phyloP scores from a whole-genome alignment of 2,888 invertebrate species.

The Drosophila phalerata region DNA sequence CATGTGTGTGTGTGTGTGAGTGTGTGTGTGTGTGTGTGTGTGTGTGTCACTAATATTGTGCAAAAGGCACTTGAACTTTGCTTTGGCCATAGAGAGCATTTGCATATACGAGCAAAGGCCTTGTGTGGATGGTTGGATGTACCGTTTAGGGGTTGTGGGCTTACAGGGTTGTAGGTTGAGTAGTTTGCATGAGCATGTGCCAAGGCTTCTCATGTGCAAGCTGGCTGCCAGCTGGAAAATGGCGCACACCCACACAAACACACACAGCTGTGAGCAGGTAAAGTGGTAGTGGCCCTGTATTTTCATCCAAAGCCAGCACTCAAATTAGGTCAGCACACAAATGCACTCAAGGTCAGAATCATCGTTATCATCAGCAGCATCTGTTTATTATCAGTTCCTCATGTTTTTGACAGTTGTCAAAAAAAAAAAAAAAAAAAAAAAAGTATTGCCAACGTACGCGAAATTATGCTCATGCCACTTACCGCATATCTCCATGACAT shows the following conservation, averaged over 20 bases:
- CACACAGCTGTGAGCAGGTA: slow-evolving; percentile 28
- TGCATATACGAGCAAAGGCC: slow-evolving; percentile 44
- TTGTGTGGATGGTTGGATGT: slow-evolving; percentile 24
- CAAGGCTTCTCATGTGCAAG: slow-evolving; percentile 47
- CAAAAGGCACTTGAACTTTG: slow-evolving; percentile 76
- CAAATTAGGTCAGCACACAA: slow-evolving; percentile 62
- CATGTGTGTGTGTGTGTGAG: slow-evolving; percentile 12
- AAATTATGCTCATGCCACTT: slow-evolving; percentile 52
- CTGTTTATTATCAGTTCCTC: slow-evolving; percentile 14
- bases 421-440: background rate
- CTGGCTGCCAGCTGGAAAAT: slow-evolving; percentile 50
- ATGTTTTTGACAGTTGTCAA: slow-evolving; percentile 50
- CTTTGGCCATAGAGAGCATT: slow-evolving; percentile 44
- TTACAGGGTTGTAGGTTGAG: slow-evolving; percentile 19
- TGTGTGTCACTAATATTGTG: slow-evolving; percentile 45
- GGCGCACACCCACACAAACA: slow-evolving; percentile 38
- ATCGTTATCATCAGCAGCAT: slow-evolving; percentile 20
- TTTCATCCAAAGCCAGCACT: slow-evolving; percentile 19
- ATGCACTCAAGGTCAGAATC: slow-evolving; percentile 61
- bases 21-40: slow-evolving; percentile 12
- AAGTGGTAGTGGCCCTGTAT: slow-evolving; percentile 40
- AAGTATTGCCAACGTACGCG: slow-evolving; percentile 25
- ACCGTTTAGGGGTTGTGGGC: background rate
- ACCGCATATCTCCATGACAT: slow-evolving; percentile 85
- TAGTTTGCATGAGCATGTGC: slow-evolving; percentile 34